phyloP scores from a whole-genome alignment of 2,797 vertebrate genomes.

The Buphagus erythrorhynchus region DNA sequence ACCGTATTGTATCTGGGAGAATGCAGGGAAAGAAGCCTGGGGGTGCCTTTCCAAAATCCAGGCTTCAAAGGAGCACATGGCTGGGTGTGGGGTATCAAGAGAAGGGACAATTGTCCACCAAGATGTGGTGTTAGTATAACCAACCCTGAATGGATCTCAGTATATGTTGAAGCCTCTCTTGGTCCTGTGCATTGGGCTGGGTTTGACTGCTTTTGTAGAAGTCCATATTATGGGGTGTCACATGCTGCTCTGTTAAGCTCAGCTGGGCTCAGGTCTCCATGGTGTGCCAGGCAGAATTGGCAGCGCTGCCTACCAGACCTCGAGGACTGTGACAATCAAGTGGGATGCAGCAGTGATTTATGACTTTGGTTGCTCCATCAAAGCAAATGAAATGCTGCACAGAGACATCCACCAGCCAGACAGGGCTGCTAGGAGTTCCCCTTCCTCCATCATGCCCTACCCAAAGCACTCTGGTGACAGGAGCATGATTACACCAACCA shows the following conservation, averaged over 20 bases:
- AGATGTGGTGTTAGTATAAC: neutral
- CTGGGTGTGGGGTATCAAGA: neutral
- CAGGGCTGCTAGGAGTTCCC: neutral
- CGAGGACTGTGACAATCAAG: fast-evolving
- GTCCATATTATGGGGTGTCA: neutral
- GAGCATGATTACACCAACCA: neutral
- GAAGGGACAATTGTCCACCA: neutral
- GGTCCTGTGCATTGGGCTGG: neutral
- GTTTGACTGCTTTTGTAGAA: neutral
- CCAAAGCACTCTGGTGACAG: neutral
- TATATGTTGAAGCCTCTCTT: neutral
- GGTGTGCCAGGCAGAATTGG: neutral
- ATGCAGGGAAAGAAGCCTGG: neutral
- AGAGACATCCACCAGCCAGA: neutral
- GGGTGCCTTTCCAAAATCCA: neutral
- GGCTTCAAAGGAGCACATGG: neutral
- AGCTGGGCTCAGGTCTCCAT: neutral
- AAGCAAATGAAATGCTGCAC: fast-evolving
- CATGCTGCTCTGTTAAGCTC: neutral
- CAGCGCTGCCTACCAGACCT: neutral
- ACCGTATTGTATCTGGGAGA: neutral
- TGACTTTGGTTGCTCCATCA: neutral
- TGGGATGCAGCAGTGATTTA: neutral
- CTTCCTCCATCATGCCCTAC: neutral
- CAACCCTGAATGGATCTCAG: neutral